Evolutionary conservation across 2,113 vertebrate genomes (phyloP).

Genomic region (Alligator mississippiensis): DNA sequence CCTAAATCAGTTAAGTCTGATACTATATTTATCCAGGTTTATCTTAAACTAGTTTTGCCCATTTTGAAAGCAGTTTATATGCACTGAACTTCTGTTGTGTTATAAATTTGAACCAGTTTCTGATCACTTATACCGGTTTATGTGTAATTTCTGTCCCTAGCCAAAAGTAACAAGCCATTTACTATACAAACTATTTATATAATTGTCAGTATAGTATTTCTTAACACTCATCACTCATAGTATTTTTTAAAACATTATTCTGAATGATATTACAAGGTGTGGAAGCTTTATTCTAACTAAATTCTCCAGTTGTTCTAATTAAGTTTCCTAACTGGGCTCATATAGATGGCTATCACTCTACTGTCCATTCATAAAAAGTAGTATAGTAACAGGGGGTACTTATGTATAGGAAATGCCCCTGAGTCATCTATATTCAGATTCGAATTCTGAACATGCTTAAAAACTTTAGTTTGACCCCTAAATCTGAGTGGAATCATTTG

Average conservation of each 20-base stretch:
- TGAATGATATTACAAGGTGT: not conserved
- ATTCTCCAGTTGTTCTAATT: not conserved
- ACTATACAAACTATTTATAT: not conserved
- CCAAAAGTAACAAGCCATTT: constrained; percentile 17
- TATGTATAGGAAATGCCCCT: not conserved
- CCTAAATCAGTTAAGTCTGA: too few species aligned
- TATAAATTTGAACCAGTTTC: too few species aligned
- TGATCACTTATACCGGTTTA: too few species aligned
- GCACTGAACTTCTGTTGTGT: too few species aligned
- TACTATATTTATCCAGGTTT: too few species aligned
- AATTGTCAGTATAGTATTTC: not conserved
- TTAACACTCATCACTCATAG: not conserved
- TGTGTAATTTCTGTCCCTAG: too few species aligned
- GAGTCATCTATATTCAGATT: constrained; percentile 12
- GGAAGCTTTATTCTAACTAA: not conserved
- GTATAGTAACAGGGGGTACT: constrained; percentile 3
- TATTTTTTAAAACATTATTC: not conserved
- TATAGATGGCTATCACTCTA: constrained; percentile 12
- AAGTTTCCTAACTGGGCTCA: not conserved
- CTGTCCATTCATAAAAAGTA: not conserved
- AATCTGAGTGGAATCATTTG: constrained; percentile 5
- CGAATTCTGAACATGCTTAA: constrained; percentile 2
- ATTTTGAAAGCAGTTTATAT: too few species aligned
- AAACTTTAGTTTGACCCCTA: constrained; percentile 17
- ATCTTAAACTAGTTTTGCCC: too few species aligned